phyloP scores from a whole-genome alignment of 2,888 invertebrate species.

The Pristionchus mayeri region DNA sequence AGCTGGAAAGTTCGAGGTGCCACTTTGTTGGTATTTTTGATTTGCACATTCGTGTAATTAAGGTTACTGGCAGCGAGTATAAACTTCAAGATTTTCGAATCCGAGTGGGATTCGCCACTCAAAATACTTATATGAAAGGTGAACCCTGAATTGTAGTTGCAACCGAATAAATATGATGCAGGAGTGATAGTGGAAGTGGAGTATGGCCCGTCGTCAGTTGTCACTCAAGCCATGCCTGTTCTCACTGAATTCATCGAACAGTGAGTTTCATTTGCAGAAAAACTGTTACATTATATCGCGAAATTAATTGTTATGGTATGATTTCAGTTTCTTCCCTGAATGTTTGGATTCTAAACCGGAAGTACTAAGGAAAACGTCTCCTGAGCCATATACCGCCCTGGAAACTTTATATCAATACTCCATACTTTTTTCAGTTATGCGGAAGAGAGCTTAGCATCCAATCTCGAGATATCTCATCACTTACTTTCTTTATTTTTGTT shows the following conservation, averaged over 20 bases:
- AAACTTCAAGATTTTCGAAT: conserved; percentile 37
- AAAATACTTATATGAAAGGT: conserved; percentile 31
- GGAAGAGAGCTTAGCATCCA: conserved; percentile 53
- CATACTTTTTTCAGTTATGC: conserved; percentile 57
- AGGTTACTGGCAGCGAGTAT: conserved; percentile 40
- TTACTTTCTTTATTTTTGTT: neutral
- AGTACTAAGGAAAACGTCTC: conserved; percentile 56
- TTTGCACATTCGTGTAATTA: neutral
- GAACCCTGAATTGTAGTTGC: neutral
- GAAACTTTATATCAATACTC: conserved; percentile 72
- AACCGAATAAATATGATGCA: neutral
- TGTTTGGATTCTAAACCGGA: conserved; percentile 47
- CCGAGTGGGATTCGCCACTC: conserved; percentile 33
- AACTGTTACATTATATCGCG: neutral
- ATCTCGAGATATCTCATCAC: neutral
- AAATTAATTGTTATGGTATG: too few relatives aligned
- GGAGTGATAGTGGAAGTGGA: conserved; percentile 34
- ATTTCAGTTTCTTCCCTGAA: conserved; percentile 41
- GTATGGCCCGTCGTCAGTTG: conserved; percentile 38
- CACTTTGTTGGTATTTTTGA: neutral
- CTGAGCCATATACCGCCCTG: conserved; percentile 64
- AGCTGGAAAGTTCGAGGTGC: conserved; percentile 39
- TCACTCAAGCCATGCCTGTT: conserved; percentile 11
- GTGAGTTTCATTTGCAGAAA: neutral
- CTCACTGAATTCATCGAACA: conserved; percentile 37